Conservation (phyloP, 92 coral and sea anemone species). For the Phymanthus crucifer region DNA sequence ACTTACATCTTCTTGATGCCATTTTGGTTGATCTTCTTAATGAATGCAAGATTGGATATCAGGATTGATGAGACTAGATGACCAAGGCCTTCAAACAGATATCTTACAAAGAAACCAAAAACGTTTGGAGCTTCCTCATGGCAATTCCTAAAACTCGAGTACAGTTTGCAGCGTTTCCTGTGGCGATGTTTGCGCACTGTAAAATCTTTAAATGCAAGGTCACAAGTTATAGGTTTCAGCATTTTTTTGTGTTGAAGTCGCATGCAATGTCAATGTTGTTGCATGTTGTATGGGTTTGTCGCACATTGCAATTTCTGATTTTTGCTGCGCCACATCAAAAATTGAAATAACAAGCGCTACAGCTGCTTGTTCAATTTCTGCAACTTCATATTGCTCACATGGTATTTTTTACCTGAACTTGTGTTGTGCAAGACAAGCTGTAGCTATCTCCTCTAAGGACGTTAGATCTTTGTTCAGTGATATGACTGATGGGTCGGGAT, state of each 20-base stretch:
- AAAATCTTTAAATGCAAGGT: too few relatives aligned
- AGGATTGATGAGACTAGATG: constrained; percentile 92
- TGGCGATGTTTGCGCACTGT: too few relatives aligned
- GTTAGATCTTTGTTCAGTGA: constrained; percentile 80
- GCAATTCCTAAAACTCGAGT: too few relatives aligned
- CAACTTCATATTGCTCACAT: background rate
- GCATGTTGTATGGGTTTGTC: too few relatives aligned
- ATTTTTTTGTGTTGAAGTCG: too few relatives aligned
- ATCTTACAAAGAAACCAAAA: constrained; percentile 40
- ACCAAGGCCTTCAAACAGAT: constrained; percentile 99
- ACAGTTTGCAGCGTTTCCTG: too few relatives aligned
- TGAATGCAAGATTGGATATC: constrained; percentile 79
- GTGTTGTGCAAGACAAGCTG: constrained; percentile 90
- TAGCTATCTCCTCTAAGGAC: constrained; percentile 88
- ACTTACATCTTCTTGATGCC: constrained; percentile 99
- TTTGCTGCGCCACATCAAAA: too few relatives aligned
- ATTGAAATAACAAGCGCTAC: too few relatives aligned
- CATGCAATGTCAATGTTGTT: too few relatives aligned
- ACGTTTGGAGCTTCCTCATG: background rate
- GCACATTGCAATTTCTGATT: too few relatives aligned
- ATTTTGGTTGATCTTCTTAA: constrained; percentile 91
- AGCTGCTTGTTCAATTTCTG: too few relatives aligned
- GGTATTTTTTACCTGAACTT: constrained; percentile 78
- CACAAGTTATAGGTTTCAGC: too few relatives aligned
- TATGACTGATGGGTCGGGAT: constrained; percentile 82